Conservation (phyloP, 2,113 vertebrate species). For the Oxyruncus cristatus region DNA sequence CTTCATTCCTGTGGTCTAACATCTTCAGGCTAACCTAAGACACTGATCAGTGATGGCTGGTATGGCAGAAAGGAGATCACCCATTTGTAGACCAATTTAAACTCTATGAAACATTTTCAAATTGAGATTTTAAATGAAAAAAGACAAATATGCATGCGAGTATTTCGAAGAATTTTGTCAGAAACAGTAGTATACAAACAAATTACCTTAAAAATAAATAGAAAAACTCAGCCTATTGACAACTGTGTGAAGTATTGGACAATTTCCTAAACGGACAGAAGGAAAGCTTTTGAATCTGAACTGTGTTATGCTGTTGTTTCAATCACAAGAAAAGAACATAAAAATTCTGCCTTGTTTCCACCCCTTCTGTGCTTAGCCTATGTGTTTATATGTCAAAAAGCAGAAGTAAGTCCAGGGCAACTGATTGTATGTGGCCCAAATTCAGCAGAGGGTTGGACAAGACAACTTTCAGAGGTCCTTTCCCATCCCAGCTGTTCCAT, state of each 20-base stretch:
- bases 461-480: not conserved
- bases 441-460: not conserved
- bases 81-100: not conserved
- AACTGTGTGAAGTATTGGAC: not conserved
- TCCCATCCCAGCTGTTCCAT: not conserved
- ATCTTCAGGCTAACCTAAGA: not conserved
- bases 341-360: not conserved
- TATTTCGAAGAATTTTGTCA: not conserved
- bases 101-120: not conserved
- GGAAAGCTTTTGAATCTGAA: not conserved
- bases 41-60: not conserved
- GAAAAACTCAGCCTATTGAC: not conserved
- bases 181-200: not conserved
- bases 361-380: not conserved
- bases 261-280: not conserved
- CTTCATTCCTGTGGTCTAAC: not conserved
- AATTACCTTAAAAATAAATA: no score
- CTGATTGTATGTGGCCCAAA: not conserved
- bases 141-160: not conserved
- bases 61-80: not conserved
- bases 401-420: not conserved
- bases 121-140: not conserved
- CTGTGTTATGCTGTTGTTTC: not conserved
- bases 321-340: not conserved
- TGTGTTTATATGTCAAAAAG: not conserved